Conservation (phyloP, 2,797 vertebrate species). For the Poecilia gillii region DNA sequence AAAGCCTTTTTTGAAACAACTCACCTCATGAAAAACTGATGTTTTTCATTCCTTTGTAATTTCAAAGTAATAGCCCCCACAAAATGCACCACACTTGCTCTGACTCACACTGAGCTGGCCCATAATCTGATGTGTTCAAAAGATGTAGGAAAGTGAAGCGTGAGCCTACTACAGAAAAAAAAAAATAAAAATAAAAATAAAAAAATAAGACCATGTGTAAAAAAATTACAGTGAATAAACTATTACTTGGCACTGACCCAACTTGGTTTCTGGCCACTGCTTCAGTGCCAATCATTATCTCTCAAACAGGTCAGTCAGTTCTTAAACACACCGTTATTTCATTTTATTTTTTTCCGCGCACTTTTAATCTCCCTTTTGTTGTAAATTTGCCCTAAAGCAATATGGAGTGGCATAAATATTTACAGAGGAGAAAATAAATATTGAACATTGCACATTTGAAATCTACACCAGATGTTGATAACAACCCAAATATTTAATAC, state of each 20-base stretch:
- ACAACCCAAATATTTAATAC: not conserved
- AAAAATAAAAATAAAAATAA: not conserved
- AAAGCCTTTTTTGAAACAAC: constrained; percentile 8
- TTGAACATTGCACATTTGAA: not conserved
- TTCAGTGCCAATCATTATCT: constrained; percentile 6
- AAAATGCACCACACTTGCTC: constrained; percentile 28
- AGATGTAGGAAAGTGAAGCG: constrained; percentile 33
- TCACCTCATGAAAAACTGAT: constrained; percentile 26
- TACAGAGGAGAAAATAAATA: not conserved
- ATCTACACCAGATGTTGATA: not conserved
- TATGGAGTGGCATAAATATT: constrained; percentile 25
- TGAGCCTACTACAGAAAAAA: constrained; percentile 29
- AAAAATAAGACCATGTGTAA: constrained; percentile 22
- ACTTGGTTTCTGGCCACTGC: constrained; percentile 20
- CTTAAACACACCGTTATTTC: constrained; percentile 18
- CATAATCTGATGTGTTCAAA: constrained; percentile 33
- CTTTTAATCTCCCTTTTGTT: not conserved
- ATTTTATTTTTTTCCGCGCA: not conserved
- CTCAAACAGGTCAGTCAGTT: constrained; percentile 8
- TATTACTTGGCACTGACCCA: constrained; percentile 19
- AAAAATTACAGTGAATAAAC: constrained; percentile 36
- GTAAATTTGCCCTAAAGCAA: constrained; percentile 25
- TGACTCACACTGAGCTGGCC: constrained; percentile 56
- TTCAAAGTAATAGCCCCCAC: constrained; percentile 39
- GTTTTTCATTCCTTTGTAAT: constrained; percentile 27